Evolutionary conservation across 1,140 invertebrate species (phyloP), one percentile per base, ranked within the genome.

Genomic region (Adoxophyes honmai): DNA sequence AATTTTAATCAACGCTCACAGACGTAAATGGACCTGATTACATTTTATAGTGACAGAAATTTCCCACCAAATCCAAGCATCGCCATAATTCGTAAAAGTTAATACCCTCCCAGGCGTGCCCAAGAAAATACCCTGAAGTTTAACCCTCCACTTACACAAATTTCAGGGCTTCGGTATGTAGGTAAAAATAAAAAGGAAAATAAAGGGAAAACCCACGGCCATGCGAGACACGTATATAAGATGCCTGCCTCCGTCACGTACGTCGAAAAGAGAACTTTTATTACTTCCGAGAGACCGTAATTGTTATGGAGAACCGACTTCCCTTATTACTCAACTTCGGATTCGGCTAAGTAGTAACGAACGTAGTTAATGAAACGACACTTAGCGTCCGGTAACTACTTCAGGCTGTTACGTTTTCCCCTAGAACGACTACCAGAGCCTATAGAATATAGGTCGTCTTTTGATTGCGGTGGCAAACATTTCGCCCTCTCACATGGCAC

Each of bases 261-360:
- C 71, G 60, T 52, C 73, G 68, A 81, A 78, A 79, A 78, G 70
- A 80, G 77, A 84, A 80, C 72, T 80, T 84, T 81, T 84, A 84
- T 84, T 81, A 79, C 77, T 78, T 80, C 77, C 77, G 69, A 73
- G 74, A 59, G 64, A 16, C 56, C 70, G 75, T 84, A 84, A 84
- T 84, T 84, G 78, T 84, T 81, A 81, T 81, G 77, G 81, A 81
- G 75, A 84, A 76, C 70, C 55, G 59, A 68, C 67, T 66, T 66
- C 66, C 60, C 76, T 79, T 77, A 80, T 82, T 80, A 78, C 76
- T 81, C 66, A 83, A 83, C 72, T 82, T 81, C 63, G 61, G 61
- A 68, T 64, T 65, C 48, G 65, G 53, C 36, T 66, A 68, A 71
- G 68, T 62, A 66, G 61, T 67, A 69, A 64, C 62, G 64, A 64